Conservation (phyloP, 2,797 vertebrate genomes). For the Poecilia gillii region DNA sequence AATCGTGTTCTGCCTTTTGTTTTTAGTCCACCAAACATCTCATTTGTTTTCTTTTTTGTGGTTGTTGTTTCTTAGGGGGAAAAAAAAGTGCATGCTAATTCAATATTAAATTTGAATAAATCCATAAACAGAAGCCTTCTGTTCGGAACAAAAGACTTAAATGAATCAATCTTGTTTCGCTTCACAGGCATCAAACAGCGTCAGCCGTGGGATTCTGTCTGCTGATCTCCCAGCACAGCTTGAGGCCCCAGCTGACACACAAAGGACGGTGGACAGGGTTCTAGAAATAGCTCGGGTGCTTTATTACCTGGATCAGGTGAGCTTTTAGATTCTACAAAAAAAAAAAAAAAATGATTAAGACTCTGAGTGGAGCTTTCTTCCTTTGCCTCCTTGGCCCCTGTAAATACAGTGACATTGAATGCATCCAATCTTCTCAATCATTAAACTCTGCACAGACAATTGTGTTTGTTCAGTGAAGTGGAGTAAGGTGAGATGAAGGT, state of each 20-base stretch:
- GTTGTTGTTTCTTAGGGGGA: neutral
- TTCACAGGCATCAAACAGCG: constrained; percentile 79
- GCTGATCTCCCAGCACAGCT: constrained; percentile 79
- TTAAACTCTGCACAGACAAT: neutral
- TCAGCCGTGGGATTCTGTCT: constrained; percentile 82
- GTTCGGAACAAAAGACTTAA: neutral
- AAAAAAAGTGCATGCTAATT: neutral
- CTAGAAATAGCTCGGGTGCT: constrained; percentile 89
- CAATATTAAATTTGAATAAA: neutral
- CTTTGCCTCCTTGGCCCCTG: constrained; percentile 19
- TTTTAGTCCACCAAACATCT: neutral
- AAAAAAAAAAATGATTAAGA: constrained; percentile 2
- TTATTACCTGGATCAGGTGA: constrained; percentile 93
- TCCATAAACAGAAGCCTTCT: neutral
- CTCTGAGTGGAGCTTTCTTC: constrained; percentile 3
- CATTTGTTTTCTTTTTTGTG: neutral
- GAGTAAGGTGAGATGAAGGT: constrained; percentile 9
- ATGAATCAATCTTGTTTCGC: neutral
- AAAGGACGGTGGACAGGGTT: constrained; percentile 84
- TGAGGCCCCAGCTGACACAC: constrained; percentile 74
- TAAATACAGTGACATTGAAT: constrained; percentile 14
- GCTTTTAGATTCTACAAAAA: constrained; percentile 23
- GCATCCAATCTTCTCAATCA: constrained; percentile 1
- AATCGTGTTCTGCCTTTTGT: constrained; percentile 1
- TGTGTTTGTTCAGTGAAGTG: constrained; percentile 20